Evolutionary conservation across 2,797 vertebrate species (phyloP).

Genomic region (Arrhamphus sclerolepis): DNA sequence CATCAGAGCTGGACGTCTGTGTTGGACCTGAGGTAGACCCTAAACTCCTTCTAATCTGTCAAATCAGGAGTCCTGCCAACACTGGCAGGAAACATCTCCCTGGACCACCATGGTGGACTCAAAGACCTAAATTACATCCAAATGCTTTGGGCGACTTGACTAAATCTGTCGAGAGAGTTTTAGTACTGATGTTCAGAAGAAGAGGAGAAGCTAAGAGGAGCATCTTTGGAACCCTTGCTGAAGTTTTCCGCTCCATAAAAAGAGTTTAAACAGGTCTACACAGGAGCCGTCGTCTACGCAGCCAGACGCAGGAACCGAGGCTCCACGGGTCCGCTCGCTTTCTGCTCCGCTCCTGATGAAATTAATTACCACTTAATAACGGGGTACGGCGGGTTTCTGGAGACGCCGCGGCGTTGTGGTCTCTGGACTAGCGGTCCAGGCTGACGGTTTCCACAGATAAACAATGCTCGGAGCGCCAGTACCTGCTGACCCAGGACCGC

Average conservation of each 20-base stretch:
- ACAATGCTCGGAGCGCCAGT: constrained; percentile 70
- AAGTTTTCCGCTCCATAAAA: constrained; percentile 2
- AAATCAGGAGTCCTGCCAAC: too few relatives aligned
- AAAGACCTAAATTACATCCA: too few relatives aligned
- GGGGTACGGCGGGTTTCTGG: constrained; percentile 71
- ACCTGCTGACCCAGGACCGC: constrained; percentile 72
- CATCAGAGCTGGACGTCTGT: neutral
- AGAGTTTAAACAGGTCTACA: neutral
- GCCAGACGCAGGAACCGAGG: constrained; percentile 25
- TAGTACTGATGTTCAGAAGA: too few relatives aligned
- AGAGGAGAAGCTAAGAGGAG: too few relatives aligned
- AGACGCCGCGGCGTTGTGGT: constrained; percentile 75
- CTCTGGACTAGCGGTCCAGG: constrained; percentile 65
- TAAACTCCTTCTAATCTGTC: too few relatives aligned
- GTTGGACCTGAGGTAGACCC: too few relatives aligned
- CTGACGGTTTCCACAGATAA: constrained; percentile 80
- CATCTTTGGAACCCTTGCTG: too few relatives aligned
- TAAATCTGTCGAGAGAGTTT: too few relatives aligned
- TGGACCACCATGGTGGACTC: too few relatives aligned
- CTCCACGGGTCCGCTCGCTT: constrained; percentile 41
- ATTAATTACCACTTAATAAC: constrained; percentile 77
- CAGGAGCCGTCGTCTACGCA: too few relatives aligned
- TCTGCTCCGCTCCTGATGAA: constrained; percentile 57
- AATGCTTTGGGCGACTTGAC: too few relatives aligned
- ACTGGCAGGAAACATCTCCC: too few relatives aligned